A percentile compares a stretch with the other conserved stretches of the same genome.
Evolutionary conservation across 2,888 invertebrate genomes (phyloP).

Genomic region (Heliconius charithonia): DNA sequence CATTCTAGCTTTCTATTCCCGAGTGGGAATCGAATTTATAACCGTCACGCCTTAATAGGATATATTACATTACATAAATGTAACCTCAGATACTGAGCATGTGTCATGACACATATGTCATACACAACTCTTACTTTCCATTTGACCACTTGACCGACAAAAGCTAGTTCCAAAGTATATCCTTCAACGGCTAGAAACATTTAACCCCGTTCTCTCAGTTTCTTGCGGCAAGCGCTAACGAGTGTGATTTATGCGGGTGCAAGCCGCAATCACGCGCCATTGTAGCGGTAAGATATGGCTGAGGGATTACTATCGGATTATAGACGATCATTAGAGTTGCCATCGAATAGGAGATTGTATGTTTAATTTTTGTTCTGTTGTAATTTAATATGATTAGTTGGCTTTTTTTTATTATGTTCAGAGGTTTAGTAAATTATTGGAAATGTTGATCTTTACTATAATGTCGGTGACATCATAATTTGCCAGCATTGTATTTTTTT

Average conservation of each 20-base stretch:
- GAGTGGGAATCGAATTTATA: background rate
- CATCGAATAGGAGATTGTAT: conserved; percentile 26
- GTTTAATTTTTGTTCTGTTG: conserved; percentile 5
- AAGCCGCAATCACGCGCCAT: conserved; percentile 74
- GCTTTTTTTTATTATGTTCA: background rate
- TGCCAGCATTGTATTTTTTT: too few species aligned
- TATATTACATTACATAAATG: too few species aligned
- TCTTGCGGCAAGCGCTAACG: conserved; percentile 51
- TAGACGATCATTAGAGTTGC: conserved; percentile 36
- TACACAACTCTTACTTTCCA: background rate
- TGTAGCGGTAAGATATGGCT: conserved; percentile 59
- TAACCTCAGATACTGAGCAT: too few species aligned
- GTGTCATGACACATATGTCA: too few species aligned
- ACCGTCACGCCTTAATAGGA: background rate
- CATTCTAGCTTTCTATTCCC: too few species aligned
- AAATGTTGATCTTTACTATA: background rate
- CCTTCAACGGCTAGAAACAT: background rate
- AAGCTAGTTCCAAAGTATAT: background rate
- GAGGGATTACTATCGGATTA: conserved; percentile 45
- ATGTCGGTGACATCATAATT: too few species aligned
- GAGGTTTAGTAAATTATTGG: background rate
- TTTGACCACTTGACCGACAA: background rate
- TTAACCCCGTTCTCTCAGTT: conserved; percentile 22
- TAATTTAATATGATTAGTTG: background rate
- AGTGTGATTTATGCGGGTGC: conserved; percentile 75